Evolutionary conservation across 2,888 invertebrate genomes (phyloP), one percentile per base, ranked within the genome.

Genomic region (Perdita meconis): DNA sequence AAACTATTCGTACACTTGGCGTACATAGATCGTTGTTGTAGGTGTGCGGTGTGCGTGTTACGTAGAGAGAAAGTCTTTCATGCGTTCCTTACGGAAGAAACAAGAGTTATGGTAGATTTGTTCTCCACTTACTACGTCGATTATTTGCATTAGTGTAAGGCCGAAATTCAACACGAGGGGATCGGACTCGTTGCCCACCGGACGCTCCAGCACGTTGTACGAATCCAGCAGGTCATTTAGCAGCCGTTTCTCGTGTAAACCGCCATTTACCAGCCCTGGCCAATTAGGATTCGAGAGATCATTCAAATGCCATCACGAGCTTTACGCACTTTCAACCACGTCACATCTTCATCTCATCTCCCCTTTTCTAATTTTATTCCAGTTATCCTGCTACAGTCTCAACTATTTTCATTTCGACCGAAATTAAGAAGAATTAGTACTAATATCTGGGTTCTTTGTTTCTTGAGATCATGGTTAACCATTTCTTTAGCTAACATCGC

Each of bases 61-160:
- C 63, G 64, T 76, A 69, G 76, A 67, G 47, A 63, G 66, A 61
- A 63, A n/a, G 34, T 61, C 56, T 44, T 67, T 68, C 59, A 40
- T 64, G 47, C 50, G 57, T 53, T 72, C 53, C 16, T 67, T 56
- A 68, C 30, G 47, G 53, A 73, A 61, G 61, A 19, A 47, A 42
- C 16, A 50, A 73, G 61, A 42, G 50, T 38, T 66, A 65, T 61
- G 53, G 34, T 69, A 55, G 24, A 68, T 57, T 70, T 66, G 47
- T 68, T n/a, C 87, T 84, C 87, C 82, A 95, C 96, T 95, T 94
- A 98, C 98, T 96, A 98, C 98, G 95, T 98, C 98, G 93, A 98
- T 98, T 94, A 98, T 98, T 95, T 98, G 98, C 97, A 97, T 97
- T 93, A 98, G 96, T 93, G 98, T 98, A 94, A 98, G 96, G 94